These are phyloP conservation scores for Aegypius monachus DNA, from an alignment of 2,113 vertebrate species.

Conservation along the genomic window DNA sequence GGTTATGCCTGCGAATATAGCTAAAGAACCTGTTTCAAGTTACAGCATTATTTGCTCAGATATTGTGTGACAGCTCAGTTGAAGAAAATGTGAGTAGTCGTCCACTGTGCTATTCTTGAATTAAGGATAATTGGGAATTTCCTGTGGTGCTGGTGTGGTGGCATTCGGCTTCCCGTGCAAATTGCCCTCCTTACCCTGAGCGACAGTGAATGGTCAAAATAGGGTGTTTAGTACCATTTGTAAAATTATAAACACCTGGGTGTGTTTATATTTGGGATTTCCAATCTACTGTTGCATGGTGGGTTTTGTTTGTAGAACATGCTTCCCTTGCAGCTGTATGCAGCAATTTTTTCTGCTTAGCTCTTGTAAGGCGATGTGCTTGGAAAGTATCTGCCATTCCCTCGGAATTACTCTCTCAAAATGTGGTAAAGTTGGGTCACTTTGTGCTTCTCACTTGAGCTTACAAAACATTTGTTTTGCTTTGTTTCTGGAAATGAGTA, in stretches of 20 bases:
- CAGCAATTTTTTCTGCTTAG: background rate
- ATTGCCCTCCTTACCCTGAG: background rate
- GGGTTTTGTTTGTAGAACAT: background rate
- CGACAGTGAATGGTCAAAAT: rapidly evolving
- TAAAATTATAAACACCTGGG: background rate
- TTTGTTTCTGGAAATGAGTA: background rate
- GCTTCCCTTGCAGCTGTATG: background rate
- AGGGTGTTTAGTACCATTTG: background rate
- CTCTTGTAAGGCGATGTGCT: background rate
- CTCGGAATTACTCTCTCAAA: background rate
- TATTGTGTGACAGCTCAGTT: conserved; percentile 19
- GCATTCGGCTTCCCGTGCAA: background rate
- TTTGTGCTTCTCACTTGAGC: background rate
- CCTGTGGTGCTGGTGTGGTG: conserved; percentile 10
- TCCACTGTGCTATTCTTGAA: conserved; percentile 27
- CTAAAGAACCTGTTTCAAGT: conserved; percentile 2
- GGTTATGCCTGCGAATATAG: background rate
- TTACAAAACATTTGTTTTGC: background rate
- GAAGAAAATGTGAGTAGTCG: conserved; percentile 31
- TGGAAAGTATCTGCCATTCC: rapidly evolving
- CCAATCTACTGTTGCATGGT: background rate
- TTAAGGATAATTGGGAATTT: conserved; percentile 48
- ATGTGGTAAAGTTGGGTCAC: background rate
- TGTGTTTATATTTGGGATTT: background rate
- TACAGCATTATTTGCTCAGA: background rate